Conservation (phyloP, 1,140 invertebrate species). For the Heliconius melpomene region DNA sequence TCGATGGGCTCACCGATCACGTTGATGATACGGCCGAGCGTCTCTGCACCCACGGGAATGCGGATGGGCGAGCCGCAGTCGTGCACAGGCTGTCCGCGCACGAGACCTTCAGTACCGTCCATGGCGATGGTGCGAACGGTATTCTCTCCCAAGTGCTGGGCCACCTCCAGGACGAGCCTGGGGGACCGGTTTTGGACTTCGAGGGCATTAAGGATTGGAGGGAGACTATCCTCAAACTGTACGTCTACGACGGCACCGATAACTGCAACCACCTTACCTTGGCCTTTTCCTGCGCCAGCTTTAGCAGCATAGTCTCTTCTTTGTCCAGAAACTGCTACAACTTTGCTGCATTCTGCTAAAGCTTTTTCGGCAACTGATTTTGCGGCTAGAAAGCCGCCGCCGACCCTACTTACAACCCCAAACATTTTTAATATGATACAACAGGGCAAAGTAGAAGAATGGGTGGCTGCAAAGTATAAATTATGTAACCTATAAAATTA, state of each 20-base stretch:
- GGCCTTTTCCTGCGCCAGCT: conserved; percentile 64
- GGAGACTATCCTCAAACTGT: conserved; percentile 98
- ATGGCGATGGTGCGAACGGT: conserved; percentile 93
- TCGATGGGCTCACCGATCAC: conserved; percentile 98
- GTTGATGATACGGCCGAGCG: conserved; percentile 92
- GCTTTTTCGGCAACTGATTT: conserved; percentile 73
- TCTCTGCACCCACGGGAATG: conserved; percentile 91
- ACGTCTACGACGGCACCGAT: conserved; percentile 99
- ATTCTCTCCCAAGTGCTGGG: conserved; percentile 93
- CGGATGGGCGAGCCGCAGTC: conserved; percentile 91
- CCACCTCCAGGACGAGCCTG: conserved; percentile 91
- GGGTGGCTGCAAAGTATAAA: conserved; percentile 57
- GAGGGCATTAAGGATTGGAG: conserved; percentile 98
- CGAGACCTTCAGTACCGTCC: conserved; percentile 93
- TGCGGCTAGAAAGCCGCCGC: conserved; percentile 73
- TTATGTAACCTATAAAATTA: conserved; percentile 68
- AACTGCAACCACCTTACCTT: conserved; percentile 94
- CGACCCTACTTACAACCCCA: conserved; percentile 75
- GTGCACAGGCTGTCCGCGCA: conserved; percentile 87
- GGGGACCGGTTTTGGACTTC: conserved; percentile 88
- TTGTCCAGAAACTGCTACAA: conserved; percentile 64
- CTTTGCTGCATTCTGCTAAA: conserved; percentile 71
- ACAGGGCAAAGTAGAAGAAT: conserved; percentile 52
- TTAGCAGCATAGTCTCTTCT: conserved; percentile 75
- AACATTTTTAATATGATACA: conserved; percentile 67